Evolutionary conservation across 2,888 invertebrate genomes (phyloP).

Genomic region (Rhagophthalmus giganteus): DNA sequence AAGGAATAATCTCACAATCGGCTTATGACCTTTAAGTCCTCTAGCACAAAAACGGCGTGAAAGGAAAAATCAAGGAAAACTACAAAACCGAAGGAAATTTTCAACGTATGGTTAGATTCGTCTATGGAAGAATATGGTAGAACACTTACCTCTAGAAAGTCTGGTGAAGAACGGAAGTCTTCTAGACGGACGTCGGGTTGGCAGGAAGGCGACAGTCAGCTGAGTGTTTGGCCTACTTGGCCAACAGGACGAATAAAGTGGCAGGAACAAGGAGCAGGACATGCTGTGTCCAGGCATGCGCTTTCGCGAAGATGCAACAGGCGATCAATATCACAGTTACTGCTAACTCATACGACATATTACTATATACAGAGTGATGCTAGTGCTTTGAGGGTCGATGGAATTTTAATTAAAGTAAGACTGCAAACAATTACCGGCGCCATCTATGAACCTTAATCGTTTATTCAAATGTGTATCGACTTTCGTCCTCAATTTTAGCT

Average conservation of each 20-base stretch:
- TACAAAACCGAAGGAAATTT: background rate
- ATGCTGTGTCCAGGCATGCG: constrained; percentile 44
- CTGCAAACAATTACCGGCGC: constrained; percentile 23
- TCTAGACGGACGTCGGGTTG: constrained; percentile 12
- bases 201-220: constrained; percentile 35
- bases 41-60: constrained; percentile 6
- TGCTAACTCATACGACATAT: constrained; percentile 15
- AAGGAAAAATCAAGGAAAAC: constrained; percentile 9
- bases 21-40: constrained; percentile 19
- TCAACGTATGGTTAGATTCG: background rate
- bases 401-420: constrained; percentile 30
- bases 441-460: constrained; percentile 17
- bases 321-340: constrained; percentile 48
- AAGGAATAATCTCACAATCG: too few species aligned
- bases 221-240: constrained; percentile 39
- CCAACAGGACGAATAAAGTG: constrained; percentile 35
- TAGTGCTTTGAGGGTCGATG: constrained; percentile 19
- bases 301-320: constrained; percentile 44
- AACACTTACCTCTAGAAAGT: background rate
- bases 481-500: background rate
- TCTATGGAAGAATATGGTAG: background rate
- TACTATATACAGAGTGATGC: constrained; percentile 28
- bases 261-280: constrained; percentile 42
- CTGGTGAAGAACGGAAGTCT: background rate
- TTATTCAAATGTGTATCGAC: constrained; percentile 3